Percentiles rank a stretch among this genome's conserved stretches.
Conservation (phyloP, 2,113 vertebrate species). For the Vulpes vulpes region DNA sequence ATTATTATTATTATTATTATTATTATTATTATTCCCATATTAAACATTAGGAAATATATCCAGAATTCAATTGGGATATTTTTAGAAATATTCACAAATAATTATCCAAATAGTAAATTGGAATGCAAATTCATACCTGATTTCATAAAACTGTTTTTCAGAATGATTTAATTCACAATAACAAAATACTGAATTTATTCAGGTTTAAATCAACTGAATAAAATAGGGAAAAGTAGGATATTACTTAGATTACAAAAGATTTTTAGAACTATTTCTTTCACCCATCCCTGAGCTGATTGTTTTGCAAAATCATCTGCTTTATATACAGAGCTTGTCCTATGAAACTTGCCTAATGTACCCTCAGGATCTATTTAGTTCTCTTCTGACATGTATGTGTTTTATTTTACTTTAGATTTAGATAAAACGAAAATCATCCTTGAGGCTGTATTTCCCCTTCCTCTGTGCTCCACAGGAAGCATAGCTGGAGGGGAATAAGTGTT, state of each 20-base stretch:
- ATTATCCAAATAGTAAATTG: background rate
- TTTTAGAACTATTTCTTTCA: background rate
- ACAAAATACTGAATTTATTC: background rate
- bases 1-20: background rate
- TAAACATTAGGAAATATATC: background rate
- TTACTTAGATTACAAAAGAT: background rate
- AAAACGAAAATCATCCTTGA: slow-evolving; percentile 26
- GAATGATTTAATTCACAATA: background rate
- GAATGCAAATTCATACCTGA: background rate
- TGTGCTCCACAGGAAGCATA: background rate
- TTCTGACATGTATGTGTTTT: background rate
- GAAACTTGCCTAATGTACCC: background rate
- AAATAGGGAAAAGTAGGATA: background rate
- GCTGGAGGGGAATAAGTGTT: background rate
- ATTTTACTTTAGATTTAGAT: slow-evolving; percentile 26
- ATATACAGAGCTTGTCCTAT: background rate
- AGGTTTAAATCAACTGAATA: background rate
- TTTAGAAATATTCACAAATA: background rate
- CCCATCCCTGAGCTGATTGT: background rate
- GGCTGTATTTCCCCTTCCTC: background rate
- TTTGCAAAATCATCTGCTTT: slow-evolving; percentile 43
- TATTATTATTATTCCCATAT: background rate
- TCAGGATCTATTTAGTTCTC: background rate
- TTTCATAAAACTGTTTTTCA: background rate
- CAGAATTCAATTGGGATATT: background rate